phyloP scores from a whole-genome alignment of 2,797 vertebrate genomes.

The Peromyscus melanophrys region DNA sequence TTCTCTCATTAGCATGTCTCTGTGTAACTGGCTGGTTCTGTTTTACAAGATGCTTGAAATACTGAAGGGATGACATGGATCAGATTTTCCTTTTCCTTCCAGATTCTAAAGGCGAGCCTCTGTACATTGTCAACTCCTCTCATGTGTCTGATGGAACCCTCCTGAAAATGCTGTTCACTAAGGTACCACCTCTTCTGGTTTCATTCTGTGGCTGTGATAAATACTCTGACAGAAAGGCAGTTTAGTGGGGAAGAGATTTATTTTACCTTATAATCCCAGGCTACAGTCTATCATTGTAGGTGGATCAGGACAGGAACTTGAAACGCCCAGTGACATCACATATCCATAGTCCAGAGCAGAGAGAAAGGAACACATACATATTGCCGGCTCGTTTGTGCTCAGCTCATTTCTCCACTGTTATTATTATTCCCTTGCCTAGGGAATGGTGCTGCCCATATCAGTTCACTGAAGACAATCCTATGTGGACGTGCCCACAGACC shows the following conservation, averaged over 20 bases:
- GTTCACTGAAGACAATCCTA: neutral
- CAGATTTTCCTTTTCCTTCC: slow-evolving; percentile 69
- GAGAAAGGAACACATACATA: neutral
- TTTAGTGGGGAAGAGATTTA: neutral
- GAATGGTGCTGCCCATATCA: neutral
- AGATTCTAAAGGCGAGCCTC: slow-evolving; percentile 92
- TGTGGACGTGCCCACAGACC: neutral
- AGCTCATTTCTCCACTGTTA: neutral
- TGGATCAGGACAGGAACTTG: neutral
- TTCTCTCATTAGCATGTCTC: neutral
- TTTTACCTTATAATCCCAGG: neutral
- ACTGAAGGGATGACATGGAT: neutral
- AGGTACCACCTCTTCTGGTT: slow-evolving; percentile 90
- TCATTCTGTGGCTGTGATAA: neutral
- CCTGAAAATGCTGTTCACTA: slow-evolving; percentile 95
- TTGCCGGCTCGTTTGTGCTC: neutral
- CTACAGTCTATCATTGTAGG: neutral
- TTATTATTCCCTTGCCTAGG: neutral
- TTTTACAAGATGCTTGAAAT: slow-evolving; percentile 46
- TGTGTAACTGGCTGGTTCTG: neutral
- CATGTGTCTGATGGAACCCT: slow-evolving; percentile 92
- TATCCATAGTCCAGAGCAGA: neutral
- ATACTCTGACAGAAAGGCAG: neutral
- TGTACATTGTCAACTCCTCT: slow-evolving; percentile 94
- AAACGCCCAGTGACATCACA: neutral